phyloP scores from a whole-genome alignment of 2,797 vertebrate species.

The Odontamblyopus lacepedii region DNA sequence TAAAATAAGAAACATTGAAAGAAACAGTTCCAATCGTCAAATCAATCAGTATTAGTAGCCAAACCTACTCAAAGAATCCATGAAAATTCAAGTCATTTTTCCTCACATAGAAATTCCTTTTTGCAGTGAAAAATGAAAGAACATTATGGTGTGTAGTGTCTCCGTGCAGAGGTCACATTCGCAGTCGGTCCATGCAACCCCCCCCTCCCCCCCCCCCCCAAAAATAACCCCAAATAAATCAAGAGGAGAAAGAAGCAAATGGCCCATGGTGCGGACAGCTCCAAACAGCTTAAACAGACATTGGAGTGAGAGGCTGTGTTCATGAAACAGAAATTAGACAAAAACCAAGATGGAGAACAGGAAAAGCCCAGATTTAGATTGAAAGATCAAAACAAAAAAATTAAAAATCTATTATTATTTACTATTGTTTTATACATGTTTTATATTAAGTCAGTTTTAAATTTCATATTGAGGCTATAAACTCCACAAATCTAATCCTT shows the following conservation, averaged over 20 bases:
- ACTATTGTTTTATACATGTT: too few relatives aligned
- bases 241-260: neutral
- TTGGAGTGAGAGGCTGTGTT: neutral
- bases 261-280: neutral
- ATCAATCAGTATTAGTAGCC: too few relatives aligned
- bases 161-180: conserved; percentile 69
- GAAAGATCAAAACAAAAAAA: too few relatives aligned
- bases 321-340: neutral
- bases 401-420: too few relatives aligned
- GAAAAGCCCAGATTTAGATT: too few relatives aligned
- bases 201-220: conserved; percentile 27
- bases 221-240: neutral
- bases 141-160: conserved; percentile 54
- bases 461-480: too few relatives aligned
- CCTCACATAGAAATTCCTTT: neutral
- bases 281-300: neutral
- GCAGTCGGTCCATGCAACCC: conserved; percentile 69
- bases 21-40: too few relatives aligned
- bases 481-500: too few relatives aligned
- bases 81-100: neutral
- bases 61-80: neutral
- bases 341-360: neutral
- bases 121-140: neutral
- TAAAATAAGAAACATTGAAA: too few relatives aligned
- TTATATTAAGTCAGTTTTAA: too few relatives aligned